Conservation (phyloP, 2,113 vertebrate species). For the Melanerpes aurifrons region DNA sequence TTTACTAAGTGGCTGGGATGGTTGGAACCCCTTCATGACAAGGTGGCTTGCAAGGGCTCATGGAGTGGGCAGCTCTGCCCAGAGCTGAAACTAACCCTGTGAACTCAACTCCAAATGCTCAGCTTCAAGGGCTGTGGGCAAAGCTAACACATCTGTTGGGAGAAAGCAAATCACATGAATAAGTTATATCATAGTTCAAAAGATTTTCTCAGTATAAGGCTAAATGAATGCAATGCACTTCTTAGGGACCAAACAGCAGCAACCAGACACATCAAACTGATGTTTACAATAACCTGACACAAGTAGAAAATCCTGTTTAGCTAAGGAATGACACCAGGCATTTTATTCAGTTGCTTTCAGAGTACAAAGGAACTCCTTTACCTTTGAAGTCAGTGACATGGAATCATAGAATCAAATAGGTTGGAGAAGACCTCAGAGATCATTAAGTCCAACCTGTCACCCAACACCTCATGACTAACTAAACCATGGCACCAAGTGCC, state of each 20-base stretch:
- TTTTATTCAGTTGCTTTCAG: slow-evolving; percentile 14
- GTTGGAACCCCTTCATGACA: background rate
- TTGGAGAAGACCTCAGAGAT: too few relatives aligned
- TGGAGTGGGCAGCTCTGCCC: background rate
- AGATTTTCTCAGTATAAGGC: background rate
- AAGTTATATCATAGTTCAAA: background rate
- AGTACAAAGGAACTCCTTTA: background rate
- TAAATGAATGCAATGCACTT: background rate
- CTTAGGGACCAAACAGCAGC: background rate
- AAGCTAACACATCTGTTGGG: background rate
- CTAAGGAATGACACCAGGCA: background rate
- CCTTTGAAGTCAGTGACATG: background rate
- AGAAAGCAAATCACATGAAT: background rate
- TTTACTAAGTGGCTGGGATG: background rate
- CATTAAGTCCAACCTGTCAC: too few relatives aligned
- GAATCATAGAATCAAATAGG: too few relatives aligned
- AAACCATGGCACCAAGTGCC: too few relatives aligned
- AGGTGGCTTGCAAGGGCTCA: background rate
- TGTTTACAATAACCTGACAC: background rate
- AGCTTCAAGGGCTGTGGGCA: background rate
- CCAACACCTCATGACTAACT: too few relatives aligned
- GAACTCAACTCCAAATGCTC: background rate
- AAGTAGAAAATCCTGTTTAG: slow-evolving; percentile 19
- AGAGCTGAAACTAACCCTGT: background rate
- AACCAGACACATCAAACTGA: background rate